A percentile compares a stretch with the other conserved stretches of the same genome.
These are phyloP conservation scores for Caenorhabditis remanei DNA, from an alignment of 1,140 invertebrate genomes.

Conservation along the genomic window DNA sequence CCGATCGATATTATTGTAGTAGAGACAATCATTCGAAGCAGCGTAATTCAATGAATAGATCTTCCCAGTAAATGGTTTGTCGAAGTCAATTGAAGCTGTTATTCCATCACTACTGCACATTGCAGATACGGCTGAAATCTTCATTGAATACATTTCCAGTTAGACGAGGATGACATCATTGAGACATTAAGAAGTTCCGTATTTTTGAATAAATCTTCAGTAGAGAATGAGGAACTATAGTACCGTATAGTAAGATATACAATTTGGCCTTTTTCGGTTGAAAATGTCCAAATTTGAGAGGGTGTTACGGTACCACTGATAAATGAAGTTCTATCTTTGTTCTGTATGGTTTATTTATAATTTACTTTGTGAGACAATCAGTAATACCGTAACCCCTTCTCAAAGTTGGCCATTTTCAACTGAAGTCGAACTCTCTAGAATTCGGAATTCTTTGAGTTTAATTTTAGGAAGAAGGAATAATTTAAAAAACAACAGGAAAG, in stretches of 20 bases:
- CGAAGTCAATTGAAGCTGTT: slow-evolving; percentile 72
- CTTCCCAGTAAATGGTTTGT: slow-evolving; percentile 72
- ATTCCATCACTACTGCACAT: slow-evolving; percentile 74
- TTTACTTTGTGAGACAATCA: too few species aligned
- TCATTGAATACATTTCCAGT: not conserved
- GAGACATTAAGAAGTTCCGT: too few species aligned
- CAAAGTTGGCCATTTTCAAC: not conserved
- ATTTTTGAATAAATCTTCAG: too few species aligned
- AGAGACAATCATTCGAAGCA: slow-evolving; percentile 72
- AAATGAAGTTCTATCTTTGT: too few species aligned
- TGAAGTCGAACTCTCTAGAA: not conserved
- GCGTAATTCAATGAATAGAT: slow-evolving; percentile 74
- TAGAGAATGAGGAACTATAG: too few species aligned
- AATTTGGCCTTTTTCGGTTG: too few species aligned
- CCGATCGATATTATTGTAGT: slow-evolving; percentile 72
- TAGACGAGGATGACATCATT: too few species aligned
- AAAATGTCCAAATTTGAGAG: too few species aligned
- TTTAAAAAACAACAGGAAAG: not conserved
- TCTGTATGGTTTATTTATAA: too few species aligned
- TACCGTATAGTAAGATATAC: too few species aligned
- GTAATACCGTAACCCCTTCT: not conserved
- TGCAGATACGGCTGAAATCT: slow-evolving; percentile 70
- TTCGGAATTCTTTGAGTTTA: not conserved
- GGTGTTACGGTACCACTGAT: too few species aligned
- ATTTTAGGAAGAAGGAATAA: too few species aligned